These are phyloP conservation scores for Ammospiza caudacuta DNA, from an alignment of 2,113 vertebrate genomes.

Conservation along the genomic window DNA sequence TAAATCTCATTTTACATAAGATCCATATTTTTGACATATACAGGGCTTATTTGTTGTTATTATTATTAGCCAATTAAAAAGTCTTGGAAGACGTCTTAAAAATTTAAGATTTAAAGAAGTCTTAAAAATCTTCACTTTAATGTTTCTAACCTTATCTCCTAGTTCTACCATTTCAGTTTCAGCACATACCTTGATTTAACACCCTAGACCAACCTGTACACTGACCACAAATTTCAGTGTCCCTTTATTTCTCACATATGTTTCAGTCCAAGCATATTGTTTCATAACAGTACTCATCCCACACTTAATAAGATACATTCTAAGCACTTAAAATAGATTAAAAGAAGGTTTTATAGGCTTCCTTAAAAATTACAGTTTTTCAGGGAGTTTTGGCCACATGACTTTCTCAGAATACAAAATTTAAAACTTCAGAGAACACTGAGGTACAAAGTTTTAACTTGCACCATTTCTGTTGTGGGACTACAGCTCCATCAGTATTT, in stretches of 20 bases:
- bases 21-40: background rate
- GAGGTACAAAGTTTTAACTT: background rate
- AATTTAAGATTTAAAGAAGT: background rate
- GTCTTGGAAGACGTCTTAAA: background rate
- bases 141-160: background rate
- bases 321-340: background rate
- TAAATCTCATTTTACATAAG: background rate
- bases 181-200: background rate
- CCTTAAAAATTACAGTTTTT: background rate
- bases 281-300: background rate
- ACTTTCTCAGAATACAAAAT: background rate
- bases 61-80: background rate
- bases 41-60: background rate
- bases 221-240: background rate
- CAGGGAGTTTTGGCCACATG: background rate
- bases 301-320: background rate
- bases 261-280: background rate
- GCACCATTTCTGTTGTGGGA: background rate
- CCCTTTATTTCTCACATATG: background rate
- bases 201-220: background rate
- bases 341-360: background rate
- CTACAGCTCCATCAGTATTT: background rate
- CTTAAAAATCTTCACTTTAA: background rate
- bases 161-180: background rate
- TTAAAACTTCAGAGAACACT: background rate